phyloP scores from a whole-genome alignment of 64 coral and sea anemone genomes.

The Porites lutea region DNA sequence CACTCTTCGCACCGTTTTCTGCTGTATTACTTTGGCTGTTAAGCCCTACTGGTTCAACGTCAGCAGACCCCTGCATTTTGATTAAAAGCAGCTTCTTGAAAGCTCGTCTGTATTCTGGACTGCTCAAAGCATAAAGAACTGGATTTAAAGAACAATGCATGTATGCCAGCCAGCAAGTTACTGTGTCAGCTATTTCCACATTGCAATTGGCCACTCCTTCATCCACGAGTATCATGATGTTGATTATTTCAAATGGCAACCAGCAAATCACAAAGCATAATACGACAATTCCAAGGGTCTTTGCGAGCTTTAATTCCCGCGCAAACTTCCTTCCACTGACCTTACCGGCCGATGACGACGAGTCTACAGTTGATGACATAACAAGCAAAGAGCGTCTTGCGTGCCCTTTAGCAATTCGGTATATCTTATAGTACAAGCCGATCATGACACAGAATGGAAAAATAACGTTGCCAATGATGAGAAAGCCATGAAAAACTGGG shows the following conservation, averaged over 20 bases:
- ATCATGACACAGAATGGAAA: conserved; percentile 79
- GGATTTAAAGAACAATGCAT: conserved; percentile 74
- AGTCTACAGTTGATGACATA: background rate
- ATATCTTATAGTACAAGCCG: conserved; percentile 83
- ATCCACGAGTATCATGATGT: conserved; percentile 64
- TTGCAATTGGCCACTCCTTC: conserved; percentile 66
- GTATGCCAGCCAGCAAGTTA: conserved; percentile 86
- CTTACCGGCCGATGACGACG: background rate
- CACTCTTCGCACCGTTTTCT: background rate
- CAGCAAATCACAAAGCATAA: conserved; percentile 87
- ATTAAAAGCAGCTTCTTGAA: conserved; percentile 62
- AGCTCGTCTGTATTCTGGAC: conserved; percentile 72
- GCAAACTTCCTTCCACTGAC: conserved; percentile 32
- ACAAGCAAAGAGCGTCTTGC: conserved; percentile 56
- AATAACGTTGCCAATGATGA: conserved; percentile 79
- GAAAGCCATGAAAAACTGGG: conserved; percentile 70
- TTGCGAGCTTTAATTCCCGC: conserved; percentile 77
- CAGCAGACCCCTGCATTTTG: background rate
- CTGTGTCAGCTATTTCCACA: conserved; percentile 79
- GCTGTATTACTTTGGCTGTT: background rate
- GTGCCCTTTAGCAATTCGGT: conserved; percentile 75
- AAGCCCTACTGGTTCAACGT: background rate
- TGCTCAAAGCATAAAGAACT: conserved; percentile 61
- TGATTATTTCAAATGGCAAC: conserved; percentile 90
- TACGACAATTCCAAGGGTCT: conserved; percentile 85